These are phyloP conservation scores for Phyllotis vaccarum DNA, from an alignment of 2,797 vertebrate species.

Conservation along the genomic window DNA sequence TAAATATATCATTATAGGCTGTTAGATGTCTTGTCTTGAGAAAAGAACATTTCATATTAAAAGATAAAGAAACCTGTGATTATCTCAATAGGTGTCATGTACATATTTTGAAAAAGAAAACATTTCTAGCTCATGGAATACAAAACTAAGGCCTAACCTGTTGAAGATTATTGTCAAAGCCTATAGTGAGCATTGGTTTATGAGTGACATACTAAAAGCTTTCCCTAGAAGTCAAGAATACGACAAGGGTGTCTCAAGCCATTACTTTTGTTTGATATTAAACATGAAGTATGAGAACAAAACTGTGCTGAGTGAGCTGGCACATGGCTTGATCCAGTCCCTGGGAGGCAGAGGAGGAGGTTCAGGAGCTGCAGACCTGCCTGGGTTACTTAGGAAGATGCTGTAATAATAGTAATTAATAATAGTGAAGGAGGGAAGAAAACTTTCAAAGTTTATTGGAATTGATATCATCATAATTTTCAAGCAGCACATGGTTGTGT, in stretches of 20 bases:
- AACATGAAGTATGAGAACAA: not conserved
- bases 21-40: not conserved
- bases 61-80: slow-evolving; percentile 40
- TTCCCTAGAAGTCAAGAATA: not conserved
- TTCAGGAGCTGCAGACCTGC: not conserved
- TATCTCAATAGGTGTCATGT: not conserved
- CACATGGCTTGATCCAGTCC: not conserved
- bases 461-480: not conserved
- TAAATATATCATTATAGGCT: not conserved
- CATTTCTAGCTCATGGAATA: not conserved
- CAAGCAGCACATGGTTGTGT: no score
- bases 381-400: not conserved
- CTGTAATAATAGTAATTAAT: not conserved
- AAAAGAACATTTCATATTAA: slow-evolving; percentile 40
- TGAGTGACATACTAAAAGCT: not conserved
- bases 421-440: not conserved
- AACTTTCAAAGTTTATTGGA: not conserved
- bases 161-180: not conserved
- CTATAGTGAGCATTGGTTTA: slow-evolving; percentile 24
- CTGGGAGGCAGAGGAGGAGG: not conserved
- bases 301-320: not conserved
- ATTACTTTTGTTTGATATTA: not conserved
- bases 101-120: slow-evolving; percentile 14
- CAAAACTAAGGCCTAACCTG: not conserved
- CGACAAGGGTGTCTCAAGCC: not conserved